Conservation (phyloP, 2,888 invertebrate genomes). For the Rhagonycha lutea region DNA sequence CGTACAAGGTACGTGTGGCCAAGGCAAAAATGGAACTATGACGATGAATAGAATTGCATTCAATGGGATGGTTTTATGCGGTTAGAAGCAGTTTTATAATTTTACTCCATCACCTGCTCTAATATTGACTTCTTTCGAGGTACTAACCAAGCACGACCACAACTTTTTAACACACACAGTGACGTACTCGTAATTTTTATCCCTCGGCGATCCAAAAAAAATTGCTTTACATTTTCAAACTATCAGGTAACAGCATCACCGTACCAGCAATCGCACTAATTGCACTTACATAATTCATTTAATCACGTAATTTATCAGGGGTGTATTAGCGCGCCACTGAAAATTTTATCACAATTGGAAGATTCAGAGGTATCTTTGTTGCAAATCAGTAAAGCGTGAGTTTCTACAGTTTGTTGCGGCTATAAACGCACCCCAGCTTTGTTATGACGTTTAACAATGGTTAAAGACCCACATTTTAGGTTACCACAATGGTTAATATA, state of each 20-base stretch:
- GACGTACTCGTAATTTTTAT: slow-evolving; percentile 1
- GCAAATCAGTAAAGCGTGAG: slow-evolving; percentile 38
- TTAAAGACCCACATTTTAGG: slow-evolving; percentile 45
- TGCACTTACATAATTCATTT: neutral
- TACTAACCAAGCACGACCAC: slow-evolving; percentile 31
- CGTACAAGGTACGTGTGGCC: too few relatives aligned
- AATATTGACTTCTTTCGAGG: slow-evolving; percentile 39
- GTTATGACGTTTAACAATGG: slow-evolving; percentile 40
- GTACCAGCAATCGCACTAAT: neutral
- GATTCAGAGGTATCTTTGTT: slow-evolving; percentile 25
- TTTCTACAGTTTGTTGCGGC: slow-evolving; percentile 41
- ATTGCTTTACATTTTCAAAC: neutral
- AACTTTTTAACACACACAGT: slow-evolving; percentile 22
- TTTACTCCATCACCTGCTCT: slow-evolving; percentile 40
- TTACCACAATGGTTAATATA: slow-evolving; percentile 43
- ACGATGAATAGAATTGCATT: neutral
- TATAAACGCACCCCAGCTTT: slow-evolving; percentile 42
- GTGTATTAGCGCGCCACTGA: slow-evolving; percentile 32
- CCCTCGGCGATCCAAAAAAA: neutral
- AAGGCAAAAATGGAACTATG: neutral
- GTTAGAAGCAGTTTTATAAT: neutral
- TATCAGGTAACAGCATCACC: neutral
- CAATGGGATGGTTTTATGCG: neutral
- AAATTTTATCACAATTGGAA: slow-evolving; percentile 18
- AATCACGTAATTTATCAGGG: neutral